Base-by-base conservation (phyloP, 23 tunicate genomes). In the Halocynthia roretzi region DNA sequence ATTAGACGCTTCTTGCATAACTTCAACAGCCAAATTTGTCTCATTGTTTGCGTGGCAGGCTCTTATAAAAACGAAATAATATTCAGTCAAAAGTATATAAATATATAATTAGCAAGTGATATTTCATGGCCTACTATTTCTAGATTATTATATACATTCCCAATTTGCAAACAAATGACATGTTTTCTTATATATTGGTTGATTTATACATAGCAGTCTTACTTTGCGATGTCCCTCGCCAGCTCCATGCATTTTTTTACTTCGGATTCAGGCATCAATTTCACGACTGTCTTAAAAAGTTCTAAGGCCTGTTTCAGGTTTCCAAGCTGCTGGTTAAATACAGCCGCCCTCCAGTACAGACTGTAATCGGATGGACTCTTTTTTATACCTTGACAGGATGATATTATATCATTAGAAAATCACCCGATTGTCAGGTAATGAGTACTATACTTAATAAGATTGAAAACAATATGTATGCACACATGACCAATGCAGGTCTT, bases 181-280 rank as follows among this genome's bases (percentile, higher is more conserved):
- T 31, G 44, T 31, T 31, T 31, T 31, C 44, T n/a, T 31, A 31
- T 31, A 0, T 31, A 31, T 31, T 4, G 4, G 44, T 31, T 31
- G 1, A 31, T 31, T 31, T 4, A 31, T 31, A 1, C 15, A 71
- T 2, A 20, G 12, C 61, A 63, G 49, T 52, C 76, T 82, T 48
- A 87, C 87, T 71, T 85, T 8, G 97, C 83, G 7, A 77, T 54
- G 10, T 81, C 84, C 11, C 84, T 48, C 10, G 90, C 97, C 19
- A 90, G 44, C 10, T 58, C 62, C 54, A 85, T 84, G 21, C 90
- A 77, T 11, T 66, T 70, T 5, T 67, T 77, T 2, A 67, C 81
- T 44, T 76, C 80, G 11, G 76, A 58, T 50, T 71, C 51, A 7
- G 94, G 94, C 85, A 85, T 85, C 19, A 77, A 64, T 50, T 50